Conservation (phyloP, 2,888 invertebrate genomes). For the Eristalinus sepulchralis region DNA sequence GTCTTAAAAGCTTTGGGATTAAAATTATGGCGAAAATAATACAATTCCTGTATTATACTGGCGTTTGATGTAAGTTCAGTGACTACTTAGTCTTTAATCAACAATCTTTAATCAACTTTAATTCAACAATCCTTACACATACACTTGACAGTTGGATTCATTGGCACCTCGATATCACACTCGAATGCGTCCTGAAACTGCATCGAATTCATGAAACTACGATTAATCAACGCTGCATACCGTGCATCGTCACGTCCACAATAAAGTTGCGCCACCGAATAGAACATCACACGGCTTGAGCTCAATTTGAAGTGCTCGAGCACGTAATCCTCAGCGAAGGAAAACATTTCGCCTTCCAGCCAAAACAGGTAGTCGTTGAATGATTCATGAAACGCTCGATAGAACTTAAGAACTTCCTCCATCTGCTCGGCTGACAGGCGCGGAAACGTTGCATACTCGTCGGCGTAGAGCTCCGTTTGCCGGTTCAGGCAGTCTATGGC, state of each 20-base stretch:
- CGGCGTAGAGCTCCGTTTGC: constrained; percentile 73
- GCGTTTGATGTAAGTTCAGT: too few relatives aligned
- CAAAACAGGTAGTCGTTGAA: constrained; percentile 77
- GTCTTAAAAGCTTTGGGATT: too few relatives aligned
- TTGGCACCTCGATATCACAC: constrained; percentile 73
- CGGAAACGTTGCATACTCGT: constrained; percentile 72
- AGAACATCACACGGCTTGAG: constrained; percentile 76
- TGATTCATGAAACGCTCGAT: constrained; percentile 76
- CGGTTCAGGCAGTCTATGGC: constrained; percentile 77
- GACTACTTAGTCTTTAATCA: too few relatives aligned
- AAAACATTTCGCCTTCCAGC: constrained; percentile 77
- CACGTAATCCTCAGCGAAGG: constrained; percentile 77
- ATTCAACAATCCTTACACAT: constrained; percentile 72
- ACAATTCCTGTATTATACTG: too few relatives aligned
- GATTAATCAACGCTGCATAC: constrained; percentile 75
- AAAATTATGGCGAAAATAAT: too few relatives aligned
- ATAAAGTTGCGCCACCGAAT: constrained; percentile 77
- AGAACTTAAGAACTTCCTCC: constrained; percentile 74
- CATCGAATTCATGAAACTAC: constrained; percentile 77
- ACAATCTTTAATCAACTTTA: too few relatives aligned
- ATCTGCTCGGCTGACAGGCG: constrained; percentile 73
- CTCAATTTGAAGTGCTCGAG: constrained; percentile 76
- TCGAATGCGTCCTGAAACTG: constrained; percentile 77
- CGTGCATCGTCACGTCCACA: constrained; percentile 75
- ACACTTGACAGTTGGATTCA: constrained; percentile 77